A percentile compares a stretch with the other conserved stretches of the same genome.
Conservation (phyloP, 2,888 invertebrate species). For the Brenthis hecate region DNA sequence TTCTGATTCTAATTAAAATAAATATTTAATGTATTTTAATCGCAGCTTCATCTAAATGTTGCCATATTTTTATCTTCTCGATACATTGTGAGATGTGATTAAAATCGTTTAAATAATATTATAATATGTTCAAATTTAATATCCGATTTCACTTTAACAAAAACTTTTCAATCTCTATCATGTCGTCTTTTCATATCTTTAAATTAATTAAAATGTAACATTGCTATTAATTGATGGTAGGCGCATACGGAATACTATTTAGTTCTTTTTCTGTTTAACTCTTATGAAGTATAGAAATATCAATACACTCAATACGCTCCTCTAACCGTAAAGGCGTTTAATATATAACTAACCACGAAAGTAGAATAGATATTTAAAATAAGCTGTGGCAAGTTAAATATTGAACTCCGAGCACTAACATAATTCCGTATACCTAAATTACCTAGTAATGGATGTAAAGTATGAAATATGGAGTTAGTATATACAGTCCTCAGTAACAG, state of each 20-base stretch:
- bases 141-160: constrained; percentile 14
- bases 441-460: constrained; percentile 36
- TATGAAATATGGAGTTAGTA: constrained; percentile 50
- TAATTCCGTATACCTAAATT: constrained; percentile 25
- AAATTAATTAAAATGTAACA: constrained; percentile 5
- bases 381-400: constrained; percentile 29
- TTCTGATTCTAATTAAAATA: constrained; percentile 19
- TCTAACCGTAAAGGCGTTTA: constrained; percentile 18
- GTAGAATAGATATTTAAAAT: constrained; percentile 18
- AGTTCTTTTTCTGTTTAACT: constrained; percentile 24
- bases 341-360: constrained; percentile 27
- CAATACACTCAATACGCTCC: constrained; percentile 27
- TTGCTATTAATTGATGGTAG: constrained; percentile 16
- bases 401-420: constrained; percentile 27
- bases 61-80: constrained; percentile 7
- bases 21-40: constrained; percentile 28
- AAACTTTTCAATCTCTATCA: constrained; percentile 19
- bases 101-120: constrained; percentile 19
- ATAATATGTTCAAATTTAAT: constrained; percentile 5
- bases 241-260: constrained; percentile 2
- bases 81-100: constrained; percentile 17
- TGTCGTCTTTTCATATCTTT: constrained; percentile 15
- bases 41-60: constrained; percentile 4
- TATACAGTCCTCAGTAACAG: constrained; percentile 71
- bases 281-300: constrained; percentile 8